Evolutionary conservation across 1,140 invertebrate species (phyloP).

Genomic region (Orius laevigatus): DNA sequence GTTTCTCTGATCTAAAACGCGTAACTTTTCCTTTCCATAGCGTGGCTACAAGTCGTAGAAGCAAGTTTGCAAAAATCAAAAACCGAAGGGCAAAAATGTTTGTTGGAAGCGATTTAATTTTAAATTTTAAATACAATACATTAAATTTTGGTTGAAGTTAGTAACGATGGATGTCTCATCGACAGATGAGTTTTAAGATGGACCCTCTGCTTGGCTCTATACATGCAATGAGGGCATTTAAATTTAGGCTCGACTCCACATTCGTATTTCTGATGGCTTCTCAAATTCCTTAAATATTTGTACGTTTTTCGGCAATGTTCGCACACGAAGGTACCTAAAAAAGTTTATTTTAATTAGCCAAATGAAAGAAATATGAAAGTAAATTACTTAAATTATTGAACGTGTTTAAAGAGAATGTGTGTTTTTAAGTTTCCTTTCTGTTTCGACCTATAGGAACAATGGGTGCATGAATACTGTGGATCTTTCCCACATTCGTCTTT

Average conservation of each 20-base stretch:
- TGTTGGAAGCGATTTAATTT: too few relatives aligned
- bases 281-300: slow-evolving; percentile 60
- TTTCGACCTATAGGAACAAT: slow-evolving; percentile 25
- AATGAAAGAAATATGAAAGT: slow-evolving; percentile 1
- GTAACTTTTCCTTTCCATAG: not conserved
- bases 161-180: slow-evolving; percentile 5
- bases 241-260: slow-evolving; percentile 67
- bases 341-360: not conserved
- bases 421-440: slow-evolving; percentile 28
- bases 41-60: not conserved
- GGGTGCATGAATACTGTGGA: slow-evolving; percentile 25
- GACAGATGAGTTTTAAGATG: slow-evolving; percentile 27
- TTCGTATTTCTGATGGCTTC: slow-evolving; percentile 65
- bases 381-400: too few relatives aligned
- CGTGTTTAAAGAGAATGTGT: slow-evolving; percentile 16
- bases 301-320: slow-evolving; percentile 62
- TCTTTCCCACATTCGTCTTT: slow-evolving; percentile 38
- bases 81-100: too few relatives aligned
- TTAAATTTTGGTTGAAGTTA: not conserved
- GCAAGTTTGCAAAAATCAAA: not conserved
- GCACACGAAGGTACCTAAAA: slow-evolving; percentile 31
- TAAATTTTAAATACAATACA: too few relatives aligned
- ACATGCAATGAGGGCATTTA: slow-evolving; percentile 60
- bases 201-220: slow-evolving; percentile 58
- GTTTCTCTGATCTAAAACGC: slow-evolving; percentile 1